Conservation (phyloP, 2,888 invertebrate genomes). For the Strigamia crassipes region DNA sequence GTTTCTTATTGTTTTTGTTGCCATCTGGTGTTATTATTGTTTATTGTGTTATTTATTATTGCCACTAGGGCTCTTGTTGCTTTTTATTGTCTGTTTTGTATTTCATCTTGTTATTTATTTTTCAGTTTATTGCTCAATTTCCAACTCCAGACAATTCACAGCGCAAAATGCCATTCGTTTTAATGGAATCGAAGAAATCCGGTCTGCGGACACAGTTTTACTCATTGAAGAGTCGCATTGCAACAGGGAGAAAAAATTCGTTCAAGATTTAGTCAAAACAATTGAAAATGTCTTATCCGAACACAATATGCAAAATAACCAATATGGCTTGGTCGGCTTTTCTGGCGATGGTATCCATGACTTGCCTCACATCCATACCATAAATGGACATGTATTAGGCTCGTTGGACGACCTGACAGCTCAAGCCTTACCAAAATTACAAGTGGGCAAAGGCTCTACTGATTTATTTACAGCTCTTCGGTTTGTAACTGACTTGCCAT, state of each 20-base stretch:
- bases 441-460: slow-evolving; percentile 55
- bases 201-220: slow-evolving; percentile 80
- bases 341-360: slow-evolving; percentile 57
- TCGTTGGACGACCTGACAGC: slow-evolving; percentile 47
- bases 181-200: slow-evolving; percentile 54
- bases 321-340: slow-evolving; percentile 61
- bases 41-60: no score
- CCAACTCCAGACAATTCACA: background rate
- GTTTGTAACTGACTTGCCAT: slow-evolving; percentile 57
- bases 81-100: no score
- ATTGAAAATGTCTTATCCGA: slow-evolving; percentile 53
- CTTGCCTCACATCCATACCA: slow-evolving; percentile 59
- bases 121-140: background rate
- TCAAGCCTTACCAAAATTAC: slow-evolving; percentile 52
- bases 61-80: no score
- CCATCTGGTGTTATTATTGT: no score
- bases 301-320: slow-evolving; percentile 57
- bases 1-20: no score
- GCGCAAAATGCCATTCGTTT: background rate
- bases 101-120: background rate
- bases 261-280: slow-evolving; percentile 49
- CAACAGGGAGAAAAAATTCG: slow-evolving; percentile 52
- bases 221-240: slow-evolving; percentile 70
- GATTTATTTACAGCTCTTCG: slow-evolving; percentile 56
- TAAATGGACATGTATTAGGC: slow-evolving; percentile 55